phyloP scores from a whole-genome alignment of 2,797 vertebrate species.

The Podargus strigoides region DNA sequence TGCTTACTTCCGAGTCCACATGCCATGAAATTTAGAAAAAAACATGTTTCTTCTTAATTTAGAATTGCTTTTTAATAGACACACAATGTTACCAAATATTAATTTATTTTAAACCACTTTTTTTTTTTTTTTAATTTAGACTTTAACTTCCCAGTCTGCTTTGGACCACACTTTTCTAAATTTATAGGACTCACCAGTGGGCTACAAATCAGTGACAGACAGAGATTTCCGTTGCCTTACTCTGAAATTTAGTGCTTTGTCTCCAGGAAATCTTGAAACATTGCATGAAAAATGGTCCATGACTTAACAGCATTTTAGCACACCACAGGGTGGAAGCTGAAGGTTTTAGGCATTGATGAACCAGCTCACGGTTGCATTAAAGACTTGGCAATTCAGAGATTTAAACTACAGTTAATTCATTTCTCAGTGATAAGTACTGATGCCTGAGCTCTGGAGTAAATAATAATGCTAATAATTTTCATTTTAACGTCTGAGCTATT shows the following conservation, averaged over 20 bases:
- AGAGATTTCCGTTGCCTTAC: neutral
- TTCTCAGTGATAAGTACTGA: neutral
- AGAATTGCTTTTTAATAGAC: neutral
- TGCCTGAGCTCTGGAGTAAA: neutral
- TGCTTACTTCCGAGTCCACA: neutral
- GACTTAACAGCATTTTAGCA: neutral
- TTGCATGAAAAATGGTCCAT: neutral
- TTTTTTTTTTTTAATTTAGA: neutral
- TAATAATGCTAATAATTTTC: neutral
- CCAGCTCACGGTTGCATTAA: neutral
- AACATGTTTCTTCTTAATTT: neutral
- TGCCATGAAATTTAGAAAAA: neutral
- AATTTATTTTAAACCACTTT: neutral
- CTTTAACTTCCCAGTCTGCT: neutral
- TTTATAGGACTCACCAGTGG: neutral
- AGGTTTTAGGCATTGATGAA: constrained; percentile 7
- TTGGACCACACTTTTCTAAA: neutral
- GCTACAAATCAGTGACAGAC: neutral
- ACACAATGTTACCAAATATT: neutral
- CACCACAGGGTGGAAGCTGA: neutral
- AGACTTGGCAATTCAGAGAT: neutral
- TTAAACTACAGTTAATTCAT: neutral
- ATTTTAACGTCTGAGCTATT: neutral
- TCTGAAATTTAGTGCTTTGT: constrained; percentile 13
- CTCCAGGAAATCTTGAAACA: neutral